These are phyloP conservation scores for Australoheros scitulus DNA, from an alignment of 2,113 vertebrate genomes.

Conservation along the genomic window DNA sequence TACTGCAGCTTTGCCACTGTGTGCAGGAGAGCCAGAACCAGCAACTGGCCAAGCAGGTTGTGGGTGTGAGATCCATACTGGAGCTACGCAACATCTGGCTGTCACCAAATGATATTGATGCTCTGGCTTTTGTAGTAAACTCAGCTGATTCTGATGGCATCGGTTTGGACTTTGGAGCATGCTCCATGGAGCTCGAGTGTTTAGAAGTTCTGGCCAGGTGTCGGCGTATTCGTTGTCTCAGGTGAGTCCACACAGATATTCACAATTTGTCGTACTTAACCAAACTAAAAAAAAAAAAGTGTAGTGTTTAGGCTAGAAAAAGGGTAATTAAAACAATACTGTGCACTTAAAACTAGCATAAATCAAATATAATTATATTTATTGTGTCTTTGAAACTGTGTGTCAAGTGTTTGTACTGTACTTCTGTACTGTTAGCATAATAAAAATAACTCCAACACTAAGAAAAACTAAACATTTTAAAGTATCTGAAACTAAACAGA, in stretches of 20 bases:
- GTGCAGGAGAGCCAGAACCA: slow-evolving; percentile 84
- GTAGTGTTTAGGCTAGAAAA: too few species aligned
- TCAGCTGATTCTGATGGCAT: slow-evolving; percentile 60
- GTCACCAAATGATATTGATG: slow-evolving; percentile 80
- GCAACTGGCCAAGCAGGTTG: slow-evolving; percentile 70
- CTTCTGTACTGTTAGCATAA: background rate
- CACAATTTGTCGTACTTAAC: fast-evolving
- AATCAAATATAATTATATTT: background rate
- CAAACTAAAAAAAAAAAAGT: too few species aligned
- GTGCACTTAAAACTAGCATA: too few species aligned
- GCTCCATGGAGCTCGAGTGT: slow-evolving; percentile 83
- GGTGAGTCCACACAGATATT: slow-evolving; percentile 70
- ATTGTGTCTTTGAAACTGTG: background rate
- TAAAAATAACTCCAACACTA: too few species aligned
- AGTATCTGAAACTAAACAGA: too few species aligned
- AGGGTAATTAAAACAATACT: too few species aligned
- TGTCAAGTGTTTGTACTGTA: background rate
- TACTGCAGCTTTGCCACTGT: slow-evolving; percentile 87
- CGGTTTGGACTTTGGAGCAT: slow-evolving; percentile 86
- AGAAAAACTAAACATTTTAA: too few species aligned
- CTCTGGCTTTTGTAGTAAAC: slow-evolving; percentile 82
- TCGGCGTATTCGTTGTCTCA: slow-evolving; percentile 81
- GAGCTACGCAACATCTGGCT: slow-evolving; percentile 87
- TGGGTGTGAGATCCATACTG: slow-evolving; percentile 75
- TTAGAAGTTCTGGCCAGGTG: slow-evolving; percentile 82